Percentiles rank a stretch among this genome's conserved stretches.
These are phyloP conservation scores for Neostethus bicornis DNA, from an alignment of 2,797 vertebrate genomes.

Conservation along the genomic window DNA sequence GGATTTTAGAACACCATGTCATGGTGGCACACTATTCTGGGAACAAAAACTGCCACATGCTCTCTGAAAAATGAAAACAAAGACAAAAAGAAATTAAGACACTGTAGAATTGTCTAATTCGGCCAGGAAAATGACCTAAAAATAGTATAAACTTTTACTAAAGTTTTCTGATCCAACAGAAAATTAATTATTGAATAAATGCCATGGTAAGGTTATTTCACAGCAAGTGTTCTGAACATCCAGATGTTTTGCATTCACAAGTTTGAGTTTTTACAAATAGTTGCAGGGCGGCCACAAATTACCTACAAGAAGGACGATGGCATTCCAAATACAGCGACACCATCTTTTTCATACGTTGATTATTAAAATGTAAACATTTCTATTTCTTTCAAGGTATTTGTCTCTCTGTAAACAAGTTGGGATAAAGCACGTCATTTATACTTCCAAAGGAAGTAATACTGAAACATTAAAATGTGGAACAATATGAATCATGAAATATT, in stretches of 20 bases:
- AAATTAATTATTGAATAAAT: conserved; percentile 59
- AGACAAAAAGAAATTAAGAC: conserved; percentile 1
- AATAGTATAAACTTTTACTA: conserved; percentile 55
- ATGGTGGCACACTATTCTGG: conserved; percentile 36
- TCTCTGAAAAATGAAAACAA: conserved; percentile 42
- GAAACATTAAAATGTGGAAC: conserved; percentile 6
- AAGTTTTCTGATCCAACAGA: conserved; percentile 57
- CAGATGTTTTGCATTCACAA: conserved; percentile 54
- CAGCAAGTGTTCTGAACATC: conserved; percentile 41
- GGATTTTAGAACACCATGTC: conserved; percentile 67
- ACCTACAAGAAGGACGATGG: not conserved
- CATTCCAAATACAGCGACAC: not conserved
- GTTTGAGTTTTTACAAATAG: conserved; percentile 34
- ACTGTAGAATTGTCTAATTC: conserved; percentile 31
- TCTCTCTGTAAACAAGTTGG: not conserved
- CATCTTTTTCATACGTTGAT: no score
- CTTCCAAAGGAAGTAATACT: conserved; percentile 11
- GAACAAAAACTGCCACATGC: conserved; percentile 57
- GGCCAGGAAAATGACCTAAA: conserved; percentile 56
- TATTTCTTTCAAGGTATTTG: not conserved
- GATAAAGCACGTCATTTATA: not conserved
- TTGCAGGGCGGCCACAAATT: not conserved
- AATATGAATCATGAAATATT: no score
- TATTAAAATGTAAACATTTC: not conserved
- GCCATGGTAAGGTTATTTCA: conserved; percentile 28